Percentiles rank a stretch among this genome's conserved stretches.
These are phyloP conservation scores for Dipodomys stephensi DNA, from an alignment of 2,113 vertebrate species.

Conservation along the genomic window DNA sequence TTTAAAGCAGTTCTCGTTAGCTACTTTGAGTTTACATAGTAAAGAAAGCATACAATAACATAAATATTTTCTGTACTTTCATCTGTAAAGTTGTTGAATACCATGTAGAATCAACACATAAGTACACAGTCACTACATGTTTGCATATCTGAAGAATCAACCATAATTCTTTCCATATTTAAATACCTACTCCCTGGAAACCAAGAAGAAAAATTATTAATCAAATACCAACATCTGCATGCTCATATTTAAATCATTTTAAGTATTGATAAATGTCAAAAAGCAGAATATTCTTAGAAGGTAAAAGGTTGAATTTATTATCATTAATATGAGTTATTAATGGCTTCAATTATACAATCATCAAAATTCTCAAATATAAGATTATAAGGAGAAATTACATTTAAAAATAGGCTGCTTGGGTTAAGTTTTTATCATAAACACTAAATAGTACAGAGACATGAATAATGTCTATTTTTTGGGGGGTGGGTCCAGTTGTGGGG, in stretches of 20 bases:
- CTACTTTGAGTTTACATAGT: neutral
- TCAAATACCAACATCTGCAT: slow-evolving; percentile 58
- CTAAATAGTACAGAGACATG: neutral
- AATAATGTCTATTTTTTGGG: neutral
- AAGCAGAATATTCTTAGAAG: slow-evolving; percentile 58
- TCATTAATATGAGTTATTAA: slow-evolving; percentile 61
- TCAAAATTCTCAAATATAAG: slow-evolving; percentile 42
- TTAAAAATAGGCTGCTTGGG: slow-evolving; percentile 9
- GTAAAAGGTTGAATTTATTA: slow-evolving; percentile 69
- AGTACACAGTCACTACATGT: neutral
- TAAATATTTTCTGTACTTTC: neutral
- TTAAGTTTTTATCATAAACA: slow-evolving; percentile 2
- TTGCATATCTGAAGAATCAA: neutral
- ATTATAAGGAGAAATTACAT: neutral
- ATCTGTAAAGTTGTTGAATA: neutral
- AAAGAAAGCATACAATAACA: neutral
- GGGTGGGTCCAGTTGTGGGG: too few species aligned
- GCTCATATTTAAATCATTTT: slow-evolving; percentile 49
- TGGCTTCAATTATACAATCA: slow-evolving; percentile 45
- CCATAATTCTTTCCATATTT: neutral
- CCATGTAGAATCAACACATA: neutral
- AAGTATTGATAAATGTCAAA: slow-evolving; percentile 65
- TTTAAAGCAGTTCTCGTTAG: neutral
- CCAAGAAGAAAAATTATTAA: slow-evolving; percentile 3
- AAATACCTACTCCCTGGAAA: neutral